Conservation (phyloP, 2,113 vertebrate genomes). For the Cyanoramphus novaezelandiae region DNA sequence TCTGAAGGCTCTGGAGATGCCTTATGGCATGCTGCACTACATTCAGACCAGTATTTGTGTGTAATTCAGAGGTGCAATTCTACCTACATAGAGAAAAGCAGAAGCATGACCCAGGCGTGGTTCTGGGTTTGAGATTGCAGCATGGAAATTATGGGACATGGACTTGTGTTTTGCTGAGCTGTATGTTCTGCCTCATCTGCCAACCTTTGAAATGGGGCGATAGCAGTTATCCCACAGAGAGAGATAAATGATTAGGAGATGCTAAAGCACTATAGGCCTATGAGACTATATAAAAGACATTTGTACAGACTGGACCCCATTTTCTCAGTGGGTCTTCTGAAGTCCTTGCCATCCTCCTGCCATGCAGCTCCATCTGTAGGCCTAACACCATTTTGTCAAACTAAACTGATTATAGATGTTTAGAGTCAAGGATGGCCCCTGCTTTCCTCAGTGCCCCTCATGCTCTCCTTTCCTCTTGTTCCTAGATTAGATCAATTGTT, state of each 20-base stretch:
- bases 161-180: neutral
- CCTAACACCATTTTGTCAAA: neutral
- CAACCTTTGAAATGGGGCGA: neutral
- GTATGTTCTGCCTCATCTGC: neutral
- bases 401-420: neutral
- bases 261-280: neutral
- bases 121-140: neutral
- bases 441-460: neutral
- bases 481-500: neutral
- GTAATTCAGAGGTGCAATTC: neutral
- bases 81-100: neutral
- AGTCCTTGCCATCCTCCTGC: neutral
- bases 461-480: neutral
- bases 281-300: neutral
- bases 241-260: neutral
- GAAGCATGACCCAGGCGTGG: accelerated
- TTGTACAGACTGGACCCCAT: neutral
- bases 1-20: neutral
- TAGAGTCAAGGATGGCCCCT: neutral
- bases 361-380: neutral
- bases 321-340: neutral
- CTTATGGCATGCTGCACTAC: neutral
- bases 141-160: neutral
- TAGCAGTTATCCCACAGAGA: neutral
- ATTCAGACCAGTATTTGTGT: neutral